Base-by-base conservation (phyloP, 2,888 invertebrate genomes). In the Penaeus monodon region DNA sequence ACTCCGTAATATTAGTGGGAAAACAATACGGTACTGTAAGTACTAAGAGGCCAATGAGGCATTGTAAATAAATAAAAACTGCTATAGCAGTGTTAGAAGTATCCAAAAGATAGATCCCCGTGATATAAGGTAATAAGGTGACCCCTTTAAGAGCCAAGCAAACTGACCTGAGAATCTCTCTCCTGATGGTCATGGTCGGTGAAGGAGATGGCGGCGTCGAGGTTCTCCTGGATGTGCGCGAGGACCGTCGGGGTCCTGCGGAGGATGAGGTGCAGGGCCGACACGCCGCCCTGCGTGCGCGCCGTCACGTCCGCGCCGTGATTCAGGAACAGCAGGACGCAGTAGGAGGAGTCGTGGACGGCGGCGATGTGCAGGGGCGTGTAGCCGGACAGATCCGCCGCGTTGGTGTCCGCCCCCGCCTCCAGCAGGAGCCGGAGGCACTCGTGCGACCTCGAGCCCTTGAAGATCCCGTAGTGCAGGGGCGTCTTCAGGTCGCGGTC, bases 281-380 rank as follows among this genome's bases (percentile, higher is more conserved):
- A 96, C 6, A 96, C 94, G 14, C 96, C 96, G 3, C 96, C 96
- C 90, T 96, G 96, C 0, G 96, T 97, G 88, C 95, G 94, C 3
- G 96, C 96, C 0, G 97, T 97, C 0, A 96, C 95, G 91, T 97
- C 97, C 0, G 96, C 97, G 0, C 96, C 97, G 91, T 96, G 94
- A 91, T 95, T 94, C 90, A 97, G 93, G 82, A 97, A 93, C 84
- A 96, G 93, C 91, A 95, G 93, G 24, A 96, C 96, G 91, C 96
- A 95, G 29, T 94, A 94, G 14, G 96, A 96, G 91, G 95, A 96
- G 92, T 97, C 97, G 91, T 96, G 96, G 57, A 97, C 93, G 0
- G 96, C 97, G 0, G 97, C 96, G 76, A 96, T 94, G 91, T 97
- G 97, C 64, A 97, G 92, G 0, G 97, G 95, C 0, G 96, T 96